Base-by-base conservation (phyloP, 2,888 invertebrate species). In the Aleiodes testaceus region DNA sequence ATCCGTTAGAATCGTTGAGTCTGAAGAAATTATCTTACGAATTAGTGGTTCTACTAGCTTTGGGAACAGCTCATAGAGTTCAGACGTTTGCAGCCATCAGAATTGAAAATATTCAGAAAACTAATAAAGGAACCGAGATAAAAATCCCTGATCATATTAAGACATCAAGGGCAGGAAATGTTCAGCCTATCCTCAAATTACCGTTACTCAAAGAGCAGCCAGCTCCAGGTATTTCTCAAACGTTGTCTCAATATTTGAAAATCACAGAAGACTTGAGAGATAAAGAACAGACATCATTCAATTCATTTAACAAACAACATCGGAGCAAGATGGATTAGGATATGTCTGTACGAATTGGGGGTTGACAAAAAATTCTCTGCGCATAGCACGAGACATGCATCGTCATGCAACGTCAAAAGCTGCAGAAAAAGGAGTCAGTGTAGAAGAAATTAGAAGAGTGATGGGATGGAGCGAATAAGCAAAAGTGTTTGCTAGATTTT, bases 51-150 rank as follows among this genome's bases (percentile, higher is more conserved):
- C 4, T 22, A 22, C 4, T 22, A 22, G 22, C 22, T 22, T 22
- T 22, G 22, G 22, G 22, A 22, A 22, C 22, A 22, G 22, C 22
- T 2, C 22, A 22, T 22, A 22, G 22, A 22, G 22, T 22, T 4
- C 78, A 78, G 18, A 76, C 77, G 1, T 7, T 79, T 5, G 65
- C 72, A 1, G 52, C 70, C n/a, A 76, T 75, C 0, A 73, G 72
- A n/a, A 45, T 76, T 12, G 26, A 18, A 2, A 75, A 78, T 20
- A 75, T 78, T 11, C 36, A 16, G 7, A n/a, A 12, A 30, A 45
- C 53, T 5, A 1, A 14, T 7, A 16, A 53, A 4, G 73, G 73
- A 86, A 22, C 70, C 1, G 66, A 77, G 49, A 68, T 76, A 9
- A 72, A 66, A 7, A 75, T 75, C 6, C 64, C 70, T 2, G 68